Base-by-base conservation (phyloP, 1,140 invertebrate genomes). In the Cryptotermes secundus region DNA sequence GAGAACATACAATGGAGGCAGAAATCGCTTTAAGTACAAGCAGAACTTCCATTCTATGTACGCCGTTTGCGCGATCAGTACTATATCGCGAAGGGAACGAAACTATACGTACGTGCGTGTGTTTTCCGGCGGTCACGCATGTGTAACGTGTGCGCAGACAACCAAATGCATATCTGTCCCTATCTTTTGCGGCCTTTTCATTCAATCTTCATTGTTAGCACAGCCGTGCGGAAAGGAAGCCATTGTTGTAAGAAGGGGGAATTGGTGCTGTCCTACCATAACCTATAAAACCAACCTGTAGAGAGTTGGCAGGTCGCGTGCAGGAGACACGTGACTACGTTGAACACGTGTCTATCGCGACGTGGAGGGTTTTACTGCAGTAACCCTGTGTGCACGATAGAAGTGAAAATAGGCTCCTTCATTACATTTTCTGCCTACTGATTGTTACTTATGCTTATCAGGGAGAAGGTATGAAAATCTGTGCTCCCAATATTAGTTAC, bases 231-330 rank as follows among this genome's bases (percentile, higher is more conserved):
- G 59, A 72, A 72, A 72, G 2, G 59, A 72, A 31, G 59, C 59
- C 59, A 72, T 72, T 72, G 59, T 72, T 72, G 59, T 72, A 72
- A 31, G 9, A n/a, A n/a, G n/a, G 59, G 59, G n/a, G n/a, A 31
- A 26, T n/a, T 72, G 26, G 59, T 72, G 26, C 59, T 72, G 59
- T 72, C 59, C 59, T 72, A 31, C 59, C 59, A 72, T 72, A 72
- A 72, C 59, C 59, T 72, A 72, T 72, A 72, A 72, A 72, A 72
- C 59, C n/a, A 72, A 72, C 59, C 59, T 72, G 59, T 72, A 72
- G 59, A n/a, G 26, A 26, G 59, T 26, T 31, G 26, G 26, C 31
- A 6, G 26, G 59, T 31, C 59, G 59, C 59, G 59, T 72, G 59
- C 59, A 31, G 59, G 7, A n/a, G 59, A 31, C 59, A 72, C 59